A percentile compares a stretch with the other conserved stretches of the same genome.
These are phyloP conservation scores for Thermophis baileyi DNA, from an alignment of 2,113 vertebrate species.

Conservation along the genomic window DNA sequence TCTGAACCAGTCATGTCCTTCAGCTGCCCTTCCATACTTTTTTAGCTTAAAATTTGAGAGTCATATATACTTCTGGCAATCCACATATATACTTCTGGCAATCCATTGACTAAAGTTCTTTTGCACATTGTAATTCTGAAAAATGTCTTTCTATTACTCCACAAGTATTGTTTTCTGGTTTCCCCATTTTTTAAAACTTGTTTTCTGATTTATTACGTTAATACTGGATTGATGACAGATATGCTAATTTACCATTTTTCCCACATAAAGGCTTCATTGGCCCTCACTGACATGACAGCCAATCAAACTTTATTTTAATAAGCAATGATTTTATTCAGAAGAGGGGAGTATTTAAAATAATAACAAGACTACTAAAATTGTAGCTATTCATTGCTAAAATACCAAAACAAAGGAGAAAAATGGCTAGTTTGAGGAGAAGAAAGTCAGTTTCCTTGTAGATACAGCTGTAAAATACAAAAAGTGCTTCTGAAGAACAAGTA, in stretches of 20 bases:
- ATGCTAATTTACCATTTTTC: not conserved
- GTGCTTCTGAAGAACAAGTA: not conserved
- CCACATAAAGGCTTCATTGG: not conserved
- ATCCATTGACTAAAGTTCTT: not conserved
- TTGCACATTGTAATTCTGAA: not conserved
- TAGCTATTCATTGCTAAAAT: not conserved
- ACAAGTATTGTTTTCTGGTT: not conserved
- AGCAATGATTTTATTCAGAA: not conserved
- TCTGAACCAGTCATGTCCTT: not conserved
- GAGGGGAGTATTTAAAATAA: not conserved
- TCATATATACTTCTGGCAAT: no score
- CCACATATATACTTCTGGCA: not conserved
- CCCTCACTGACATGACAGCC: not conserved
- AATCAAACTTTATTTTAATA: not conserved
- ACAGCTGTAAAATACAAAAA: not conserved
- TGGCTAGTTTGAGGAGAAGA: not conserved
- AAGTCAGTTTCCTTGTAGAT: not conserved
- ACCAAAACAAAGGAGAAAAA: not conserved
- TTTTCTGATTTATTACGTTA: not conserved
- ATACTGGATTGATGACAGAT: not conserved
- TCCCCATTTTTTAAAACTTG: not conserved
- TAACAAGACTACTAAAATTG: not conserved
- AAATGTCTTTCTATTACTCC: not conserved
- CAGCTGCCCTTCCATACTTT: not conserved
- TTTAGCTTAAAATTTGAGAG: not conserved